phyloP scores from a whole-genome alignment of 1,140 invertebrate species.

The Meloidogyne chitwoodi region DNA sequence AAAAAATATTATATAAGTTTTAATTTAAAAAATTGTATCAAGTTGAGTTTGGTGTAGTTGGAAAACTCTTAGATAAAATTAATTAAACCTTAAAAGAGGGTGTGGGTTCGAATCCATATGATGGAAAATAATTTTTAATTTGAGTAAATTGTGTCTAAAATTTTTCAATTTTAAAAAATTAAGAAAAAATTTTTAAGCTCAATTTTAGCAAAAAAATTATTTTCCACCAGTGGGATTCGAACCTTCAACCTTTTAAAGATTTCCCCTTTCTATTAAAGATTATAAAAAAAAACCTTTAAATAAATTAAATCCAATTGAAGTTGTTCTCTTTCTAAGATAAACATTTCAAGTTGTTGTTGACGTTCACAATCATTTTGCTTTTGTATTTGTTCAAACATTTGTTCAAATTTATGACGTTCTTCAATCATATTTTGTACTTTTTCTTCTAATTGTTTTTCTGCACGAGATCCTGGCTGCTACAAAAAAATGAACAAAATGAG shows the following conservation, averaged over 20 bases:
- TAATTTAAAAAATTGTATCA: no score
- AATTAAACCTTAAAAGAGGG: no score
- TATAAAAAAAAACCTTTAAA: constrained; percentile 6
- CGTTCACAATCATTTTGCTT: constrained; percentile 12
- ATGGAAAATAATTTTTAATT: no score
- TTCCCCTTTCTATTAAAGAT: background rate
- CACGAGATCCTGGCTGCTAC: constrained; percentile 27
- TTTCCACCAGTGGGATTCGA: background rate
- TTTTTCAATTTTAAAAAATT: no score
- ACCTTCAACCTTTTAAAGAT: background rate
- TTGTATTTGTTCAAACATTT: constrained; percentile 31
- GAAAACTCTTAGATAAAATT: no score
- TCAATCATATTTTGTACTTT: constrained; percentile 35
- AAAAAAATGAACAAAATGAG: background rate
- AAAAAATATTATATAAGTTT: background rate
- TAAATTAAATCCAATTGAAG: background rate
- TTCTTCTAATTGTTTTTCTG: constrained; percentile 38
- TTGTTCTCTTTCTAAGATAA: constrained; percentile 6
- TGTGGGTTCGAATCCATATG: no score
- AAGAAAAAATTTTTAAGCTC: no score
- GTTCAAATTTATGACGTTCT: constrained; percentile 36
- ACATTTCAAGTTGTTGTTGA: constrained; percentile 4
- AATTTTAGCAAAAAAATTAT: background rate
- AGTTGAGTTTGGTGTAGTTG: no score
- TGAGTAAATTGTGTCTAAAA: no score